Evolutionary conservation across 2,113 vertebrate species (phyloP).

Genomic region (Dermatemys mawii): DNA sequence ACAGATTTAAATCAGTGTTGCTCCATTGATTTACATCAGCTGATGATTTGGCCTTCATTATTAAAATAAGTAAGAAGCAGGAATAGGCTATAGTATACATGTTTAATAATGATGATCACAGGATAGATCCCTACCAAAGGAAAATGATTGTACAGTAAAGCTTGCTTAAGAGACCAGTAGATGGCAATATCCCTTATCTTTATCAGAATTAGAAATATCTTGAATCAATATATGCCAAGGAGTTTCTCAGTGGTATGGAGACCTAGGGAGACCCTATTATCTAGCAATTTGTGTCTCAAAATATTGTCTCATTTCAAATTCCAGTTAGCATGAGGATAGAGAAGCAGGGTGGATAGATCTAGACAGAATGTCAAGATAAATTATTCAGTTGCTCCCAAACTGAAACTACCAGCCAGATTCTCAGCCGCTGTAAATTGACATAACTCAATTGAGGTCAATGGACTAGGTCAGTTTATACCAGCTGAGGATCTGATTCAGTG

Average conservation of each 20-base stretch:
- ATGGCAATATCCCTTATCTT: background rate
- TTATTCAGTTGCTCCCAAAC: background rate
- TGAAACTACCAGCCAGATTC: background rate
- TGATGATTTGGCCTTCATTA: background rate
- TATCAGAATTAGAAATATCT: background rate
- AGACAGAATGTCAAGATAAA: background rate
- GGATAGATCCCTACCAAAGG: background rate
- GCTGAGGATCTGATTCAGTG: background rate
- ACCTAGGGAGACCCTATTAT: background rate
- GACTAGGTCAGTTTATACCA: background rate
- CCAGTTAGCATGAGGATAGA: background rate
- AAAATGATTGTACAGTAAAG: background rate
- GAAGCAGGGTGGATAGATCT: background rate
- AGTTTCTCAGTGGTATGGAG: background rate
- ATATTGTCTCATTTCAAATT: background rate
- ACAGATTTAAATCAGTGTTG: background rate
- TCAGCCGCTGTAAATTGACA: background rate
- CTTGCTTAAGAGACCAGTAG: background rate
- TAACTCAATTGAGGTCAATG: background rate
- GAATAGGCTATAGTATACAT: background rate
- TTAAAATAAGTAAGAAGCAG: background rate
- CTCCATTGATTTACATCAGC: background rate
- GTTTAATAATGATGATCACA: background rate
- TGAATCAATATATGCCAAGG: background rate
- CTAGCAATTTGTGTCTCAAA: background rate